Evolutionary conservation across 2,113 vertebrate species (phyloP).

Genomic region (Gallinago undulata): DNA sequence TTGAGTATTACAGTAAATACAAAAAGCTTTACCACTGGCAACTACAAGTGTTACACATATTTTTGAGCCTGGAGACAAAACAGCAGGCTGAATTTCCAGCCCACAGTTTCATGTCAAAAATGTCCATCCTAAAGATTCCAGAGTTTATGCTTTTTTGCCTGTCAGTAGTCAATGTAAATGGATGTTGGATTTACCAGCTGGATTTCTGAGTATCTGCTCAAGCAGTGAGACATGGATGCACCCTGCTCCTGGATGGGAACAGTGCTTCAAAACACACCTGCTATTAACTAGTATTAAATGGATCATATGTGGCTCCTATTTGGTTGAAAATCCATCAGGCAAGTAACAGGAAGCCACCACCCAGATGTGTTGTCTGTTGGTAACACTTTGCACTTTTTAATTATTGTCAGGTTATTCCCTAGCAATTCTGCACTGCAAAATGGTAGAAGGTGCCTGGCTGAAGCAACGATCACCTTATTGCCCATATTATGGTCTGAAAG

Average conservation of each 20-base stretch:
- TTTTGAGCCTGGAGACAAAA: background rate
- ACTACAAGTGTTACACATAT: accelerated
- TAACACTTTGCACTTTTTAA: background rate
- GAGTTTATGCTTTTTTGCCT: background rate
- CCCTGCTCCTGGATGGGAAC: background rate
- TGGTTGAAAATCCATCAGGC: background rate
- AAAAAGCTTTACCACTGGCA: background rate
- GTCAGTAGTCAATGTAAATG: background rate
- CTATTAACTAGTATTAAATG: background rate
- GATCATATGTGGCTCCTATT: background rate
- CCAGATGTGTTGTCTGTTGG: background rate
- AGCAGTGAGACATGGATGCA: background rate
- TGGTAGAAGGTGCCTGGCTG: background rate
- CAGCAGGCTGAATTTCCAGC: background rate
- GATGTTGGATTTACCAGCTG: background rate
- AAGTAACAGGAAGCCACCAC: background rate
- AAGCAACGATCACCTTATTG: background rate
- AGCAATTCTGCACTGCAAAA: background rate
- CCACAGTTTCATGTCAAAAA: background rate
- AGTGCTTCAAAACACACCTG: background rate
- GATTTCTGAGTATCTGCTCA: background rate
- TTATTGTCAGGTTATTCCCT: background rate
- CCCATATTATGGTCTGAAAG: background rate
- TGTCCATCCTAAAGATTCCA: background rate
- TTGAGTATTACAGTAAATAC: background rate